Evolutionary conservation across 2,113 vertebrate species (phyloP), one percentile per base, ranked within the genome.

Genomic region (Equus przewalskii): DNA sequence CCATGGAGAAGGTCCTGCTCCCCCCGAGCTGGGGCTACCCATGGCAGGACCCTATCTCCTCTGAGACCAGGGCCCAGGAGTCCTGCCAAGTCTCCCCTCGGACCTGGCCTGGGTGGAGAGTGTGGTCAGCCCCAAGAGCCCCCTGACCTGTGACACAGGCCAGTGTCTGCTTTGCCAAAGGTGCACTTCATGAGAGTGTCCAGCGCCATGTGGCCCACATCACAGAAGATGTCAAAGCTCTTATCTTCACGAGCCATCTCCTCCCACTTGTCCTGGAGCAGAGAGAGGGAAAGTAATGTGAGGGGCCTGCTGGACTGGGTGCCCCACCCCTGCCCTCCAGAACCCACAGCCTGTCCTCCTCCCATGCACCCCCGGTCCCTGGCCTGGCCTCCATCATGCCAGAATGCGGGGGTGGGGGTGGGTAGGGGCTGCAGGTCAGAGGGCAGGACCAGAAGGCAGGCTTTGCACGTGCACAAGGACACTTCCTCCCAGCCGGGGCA

Each of bases 151-250:
- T 99, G 95, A 1, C 75, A 93, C 97, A 99, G 99, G 97, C 99
- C 98, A 83, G 98, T 98, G 93, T 99, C 99, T 89, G 98, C 93
- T 98, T 97, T 98, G 98, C 99, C 99, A 97, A 99, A 99, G 3
- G 99, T 99, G 89, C 99, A 99, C 92, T 99, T 99, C 98, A 99
- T 97, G 73, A 99, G 99, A 70, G 88, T 98, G 94, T 99, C 99
- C 90, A 99, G 98, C 0, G 99, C 99, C 99, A 99, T 99, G 4
- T 99, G 99, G 97, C 99, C 99, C 76, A 99, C 98, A 0, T 99
- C 98, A 0, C 98, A 70, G 96, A 99, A 99, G 90, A 99, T 95
- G 81, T 99, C 99, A 96, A 99, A 98, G 1, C 98, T 96, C 76
- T 99, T 97, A 0, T 97, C 91, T 5, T 97, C 75, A 9, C 14